Base-by-base conservation (phyloP, 2,888 invertebrate genomes). In the Temnothorax ravouxi region DNA sequence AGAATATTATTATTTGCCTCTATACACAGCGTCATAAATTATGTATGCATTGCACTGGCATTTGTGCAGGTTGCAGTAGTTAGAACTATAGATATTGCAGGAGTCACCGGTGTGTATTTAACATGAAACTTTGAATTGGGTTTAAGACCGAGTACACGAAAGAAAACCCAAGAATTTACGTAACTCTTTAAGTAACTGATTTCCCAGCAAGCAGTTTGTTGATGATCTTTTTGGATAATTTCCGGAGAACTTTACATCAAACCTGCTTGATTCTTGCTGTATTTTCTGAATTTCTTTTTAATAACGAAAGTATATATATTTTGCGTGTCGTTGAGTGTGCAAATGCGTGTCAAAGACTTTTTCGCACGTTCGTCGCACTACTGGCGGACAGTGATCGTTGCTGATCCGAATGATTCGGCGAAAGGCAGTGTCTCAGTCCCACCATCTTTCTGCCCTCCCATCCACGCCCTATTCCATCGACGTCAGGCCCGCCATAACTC, bases 391-490 rank as follows among this genome's bases (percentile, higher is more conserved):
- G 29, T 47, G 85, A 85, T 88, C 71, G 74, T 64, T 62, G 66
- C 21, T 29, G 79, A 83, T 83, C 69, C 64, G 87, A 84, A 86
- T 86, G 83, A 83, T 72, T 69, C 81, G 75, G 75, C 66, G 76
- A 77, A 81, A 85, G 81, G 71, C 69, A 79, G 77, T 83, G 83
- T 87, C 71, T 66, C 64, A 69, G 84, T 66, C 71, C 61, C 80
- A 69, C 81, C 82, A 76, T 75, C 74, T 81, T 80, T 67, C 61
- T 67, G 77, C 72, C 75, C 77, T 86, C 84, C 75, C 81, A 67
- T 86, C 86, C 83, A 88, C 87, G 86, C 87, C 88, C 87, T 81
- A 67, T 74, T 84, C 86, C 85, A 71, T 88, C 86, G 88, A 86
- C 84, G 76, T 67, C 69, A 62, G 74, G 84, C 87, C 25, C 83